These are phyloP conservation scores for Rhagoletis zephyria DNA, from an alignment of 1,140 invertebrate genomes.

Conservation along the genomic window DNA sequence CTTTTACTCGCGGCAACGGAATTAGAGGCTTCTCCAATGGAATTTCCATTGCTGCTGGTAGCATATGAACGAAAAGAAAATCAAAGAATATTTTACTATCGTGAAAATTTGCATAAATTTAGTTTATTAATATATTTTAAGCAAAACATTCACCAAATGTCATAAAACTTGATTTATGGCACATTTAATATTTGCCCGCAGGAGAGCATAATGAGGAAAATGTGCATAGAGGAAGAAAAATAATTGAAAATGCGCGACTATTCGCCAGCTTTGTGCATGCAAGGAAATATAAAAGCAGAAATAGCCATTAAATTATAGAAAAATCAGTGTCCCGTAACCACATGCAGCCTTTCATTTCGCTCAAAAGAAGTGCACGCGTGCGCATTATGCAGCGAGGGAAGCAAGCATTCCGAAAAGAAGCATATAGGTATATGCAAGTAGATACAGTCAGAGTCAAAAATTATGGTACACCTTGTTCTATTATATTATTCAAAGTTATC, in stretches of 20 bases:
- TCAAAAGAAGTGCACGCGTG: not conserved
- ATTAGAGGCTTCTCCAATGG: too few relatives aligned
- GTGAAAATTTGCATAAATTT: not conserved
- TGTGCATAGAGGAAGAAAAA: not conserved
- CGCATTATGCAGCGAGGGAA: not conserved
- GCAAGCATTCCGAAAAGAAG: too few relatives aligned
- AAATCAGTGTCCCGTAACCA: not conserved
- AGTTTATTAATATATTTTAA: not conserved
- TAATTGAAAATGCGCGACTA: not conserved
- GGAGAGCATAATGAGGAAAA: not conserved
- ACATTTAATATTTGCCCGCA: not conserved
- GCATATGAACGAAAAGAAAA: too few relatives aligned
- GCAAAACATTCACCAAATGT: not conserved
- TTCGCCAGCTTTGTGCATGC: not conserved
- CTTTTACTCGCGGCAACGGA: too few relatives aligned
- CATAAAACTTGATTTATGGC: not conserved
- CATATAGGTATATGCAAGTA: too few relatives aligned
- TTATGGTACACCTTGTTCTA: too few relatives aligned
- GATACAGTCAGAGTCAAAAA: too few relatives aligned
- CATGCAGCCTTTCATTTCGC: not conserved
- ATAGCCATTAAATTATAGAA: not conserved
- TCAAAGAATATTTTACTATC: not conserved
- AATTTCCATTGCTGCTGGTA: too few relatives aligned
- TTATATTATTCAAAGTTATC: too few relatives aligned
- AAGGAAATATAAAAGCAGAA: too few relatives aligned